Evolutionary conservation across 1,140 invertebrate species (phyloP), one percentile per base, ranked within the genome.

Genomic region (Pteromalus puparum): DNA sequence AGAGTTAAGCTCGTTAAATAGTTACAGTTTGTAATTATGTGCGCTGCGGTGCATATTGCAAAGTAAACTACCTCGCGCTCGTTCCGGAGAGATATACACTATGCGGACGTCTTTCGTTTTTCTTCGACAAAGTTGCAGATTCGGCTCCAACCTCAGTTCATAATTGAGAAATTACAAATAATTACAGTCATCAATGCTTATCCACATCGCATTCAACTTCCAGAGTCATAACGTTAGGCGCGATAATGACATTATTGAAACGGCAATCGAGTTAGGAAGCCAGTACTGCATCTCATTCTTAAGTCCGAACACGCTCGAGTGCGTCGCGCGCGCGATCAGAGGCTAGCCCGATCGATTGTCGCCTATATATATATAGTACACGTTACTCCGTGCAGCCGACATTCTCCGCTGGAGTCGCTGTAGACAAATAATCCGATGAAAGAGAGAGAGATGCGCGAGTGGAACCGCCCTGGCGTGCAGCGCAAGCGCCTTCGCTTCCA

Each of bases 221-320:
- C 38, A 7, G 9, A 42, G 38, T 42, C 53, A 61, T 21, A 61
- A 61, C 5, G 15, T 1, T 4, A 48, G 21, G 53, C 53, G 21
- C 53, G 53, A 61, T 61, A 61, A 61, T 61, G 53, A 61, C 53
- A 61, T 61, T 61, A 61, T 18, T 18, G 18, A 13, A 53, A n/a
- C n/a, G n/a, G 67, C 67, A 68, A 68, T 70, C 67, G 67, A 70
- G 15, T 70, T 30, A 70, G 67, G 53, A 61, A 70, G 67, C 15
- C 67, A 13, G 67, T 70, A 15, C 67, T 2, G 67, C 67, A 70
- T 70, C 28, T 70, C 30, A 70, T 70, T 70, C 67, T 28, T 18
- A 30, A 70, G 28, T 70, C 28, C 10, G 26, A 28, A 10, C 67
- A 30, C 26, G 67, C 67, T 30, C 67, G 67, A 70, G 67, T 30